Evolutionary conservation across 2,113 vertebrate species (phyloP).

Genomic region (Thryonomys swinderianus): DNA sequence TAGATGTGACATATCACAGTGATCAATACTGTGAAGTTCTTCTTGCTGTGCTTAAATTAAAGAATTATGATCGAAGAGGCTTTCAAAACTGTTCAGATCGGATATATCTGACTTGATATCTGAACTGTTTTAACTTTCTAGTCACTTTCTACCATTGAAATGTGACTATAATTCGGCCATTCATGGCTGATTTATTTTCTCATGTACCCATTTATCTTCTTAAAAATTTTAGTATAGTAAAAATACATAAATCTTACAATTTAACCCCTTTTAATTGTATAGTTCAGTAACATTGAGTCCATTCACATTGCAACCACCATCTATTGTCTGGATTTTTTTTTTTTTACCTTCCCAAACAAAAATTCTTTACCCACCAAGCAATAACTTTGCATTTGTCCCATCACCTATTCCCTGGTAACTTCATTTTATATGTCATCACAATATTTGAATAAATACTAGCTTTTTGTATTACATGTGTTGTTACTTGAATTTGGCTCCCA

Average conservation of each 20-base stretch:
- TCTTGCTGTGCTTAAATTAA: conserved; percentile 50
- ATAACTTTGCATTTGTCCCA: not conserved
- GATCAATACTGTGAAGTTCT: not conserved
- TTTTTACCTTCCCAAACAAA: conserved; percentile 36
- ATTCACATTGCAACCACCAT: not conserved
- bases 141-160: conserved; percentile 47
- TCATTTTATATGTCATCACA: conserved; percentile 30
- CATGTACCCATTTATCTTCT: not conserved
- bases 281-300: not conserved
- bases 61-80: conserved; percentile 40
- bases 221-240: conserved; percentile 23
- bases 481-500: conserved; percentile 20
- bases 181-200: conserved; percentile 58
- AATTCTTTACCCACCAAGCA: not conserved
- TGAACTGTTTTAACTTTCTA: not conserved
- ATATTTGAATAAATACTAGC: conserved; percentile 47
- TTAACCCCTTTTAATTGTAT: conserved; percentile 23
- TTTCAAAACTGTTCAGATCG: not conserved
- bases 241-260: not conserved
- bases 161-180: conserved; percentile 25
- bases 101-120: conserved; percentile 17
- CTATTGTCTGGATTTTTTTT: not conserved
- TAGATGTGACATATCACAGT: conserved; percentile 34
- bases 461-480: not conserved
- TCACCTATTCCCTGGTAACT: not conserved